Percentiles rank a stretch among this genome's conserved stretches.
phyloP scores from a whole-genome alignment of 2,888 invertebrate genomes.

The Torymus texanus region DNA sequence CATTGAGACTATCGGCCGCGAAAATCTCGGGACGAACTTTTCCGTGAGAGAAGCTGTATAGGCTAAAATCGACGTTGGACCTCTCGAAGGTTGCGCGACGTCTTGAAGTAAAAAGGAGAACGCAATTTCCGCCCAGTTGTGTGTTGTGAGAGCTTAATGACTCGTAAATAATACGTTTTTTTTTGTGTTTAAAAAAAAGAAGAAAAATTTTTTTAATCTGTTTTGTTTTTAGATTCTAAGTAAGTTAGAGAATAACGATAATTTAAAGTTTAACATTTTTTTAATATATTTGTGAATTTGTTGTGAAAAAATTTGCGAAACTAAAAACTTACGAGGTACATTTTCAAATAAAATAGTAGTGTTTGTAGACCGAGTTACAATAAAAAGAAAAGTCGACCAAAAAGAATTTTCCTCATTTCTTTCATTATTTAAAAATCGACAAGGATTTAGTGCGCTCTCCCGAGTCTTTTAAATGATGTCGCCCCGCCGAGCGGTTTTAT shows the following conservation, averaged over 20 bases:
- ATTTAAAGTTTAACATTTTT: not conserved
- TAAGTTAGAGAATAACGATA: not conserved
- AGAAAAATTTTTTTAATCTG: not conserved
- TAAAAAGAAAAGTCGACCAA: too few species aligned
- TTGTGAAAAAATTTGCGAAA: too few species aligned
- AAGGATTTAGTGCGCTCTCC: too few species aligned
- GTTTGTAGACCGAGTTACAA: too few species aligned
- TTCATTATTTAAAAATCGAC: not conserved
- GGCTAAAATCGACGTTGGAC: conserved; percentile 61
- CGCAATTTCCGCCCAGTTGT: conserved; percentile 65
- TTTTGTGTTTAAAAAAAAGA: not conserved
- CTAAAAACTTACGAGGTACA: too few species aligned
- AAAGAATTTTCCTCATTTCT: too few species aligned
- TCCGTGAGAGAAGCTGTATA: conserved; percentile 58
- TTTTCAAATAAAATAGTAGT: too few species aligned
- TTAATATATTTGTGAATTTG: not conserved
- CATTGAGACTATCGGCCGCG: conserved; percentile 70
- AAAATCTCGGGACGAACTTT: conserved; percentile 68
- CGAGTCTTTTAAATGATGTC: not conserved
- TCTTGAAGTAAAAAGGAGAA: conserved; percentile 51
- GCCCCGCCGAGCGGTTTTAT: conserved; percentile 3
- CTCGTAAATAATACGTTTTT: conserved; percentile 27
- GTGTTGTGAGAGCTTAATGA: conserved; percentile 48
- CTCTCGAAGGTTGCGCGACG: conserved; percentile 59
- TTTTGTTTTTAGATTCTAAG: not conserved